Evolutionary conservation across 2,113 vertebrate species (phyloP).

Genomic region (Polyodon spathula): DNA sequence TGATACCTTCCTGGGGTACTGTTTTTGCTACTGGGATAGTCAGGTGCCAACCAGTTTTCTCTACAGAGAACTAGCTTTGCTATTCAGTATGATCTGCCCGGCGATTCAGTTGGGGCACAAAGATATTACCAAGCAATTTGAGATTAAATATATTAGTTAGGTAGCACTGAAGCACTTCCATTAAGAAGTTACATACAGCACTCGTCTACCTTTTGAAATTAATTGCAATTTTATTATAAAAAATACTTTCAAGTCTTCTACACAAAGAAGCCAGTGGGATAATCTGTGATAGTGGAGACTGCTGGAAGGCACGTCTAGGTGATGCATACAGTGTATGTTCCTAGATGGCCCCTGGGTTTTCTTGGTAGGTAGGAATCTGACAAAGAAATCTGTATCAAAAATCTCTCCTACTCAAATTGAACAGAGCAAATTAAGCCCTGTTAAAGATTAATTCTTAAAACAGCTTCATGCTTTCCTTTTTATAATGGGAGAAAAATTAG

Average conservation of each 20-base stretch:
- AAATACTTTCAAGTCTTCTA: conserved; percentile 53
- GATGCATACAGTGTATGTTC: conserved; percentile 48
- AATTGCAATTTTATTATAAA: conserved; percentile 64
- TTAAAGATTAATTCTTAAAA: conserved; percentile 96
- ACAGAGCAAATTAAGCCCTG: conserved; percentile 86
- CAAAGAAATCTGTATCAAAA: conserved; percentile 67
- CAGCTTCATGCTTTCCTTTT: conserved; percentile 68
- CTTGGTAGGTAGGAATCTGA: conserved; percentile 64
- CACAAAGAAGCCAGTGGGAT: conserved; percentile 55
- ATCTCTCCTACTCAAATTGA: conserved; percentile 73
- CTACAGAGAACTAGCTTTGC: neutral
- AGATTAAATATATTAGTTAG: conserved; percentile 20
- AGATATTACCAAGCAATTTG: too few species aligned
- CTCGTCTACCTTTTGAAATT: conserved; percentile 29
- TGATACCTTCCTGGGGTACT: conserved; percentile 2
- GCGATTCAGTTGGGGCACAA: too few species aligned
- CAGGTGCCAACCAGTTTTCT: conserved; percentile 32
- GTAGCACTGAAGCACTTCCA: conserved; percentile 43
- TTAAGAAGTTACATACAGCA: too few species aligned
- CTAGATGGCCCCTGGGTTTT: conserved; percentile 67
- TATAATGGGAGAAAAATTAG: conserved; percentile 88
- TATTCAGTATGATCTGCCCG: neutral
- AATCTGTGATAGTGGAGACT: conserved; percentile 47
- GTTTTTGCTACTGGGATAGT: conserved; percentile 36
- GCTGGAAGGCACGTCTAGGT: conserved; percentile 64